Base-by-base conservation (phyloP, 1,140 invertebrate genomes). In the Lordiphosa stackelbergi region DNA sequence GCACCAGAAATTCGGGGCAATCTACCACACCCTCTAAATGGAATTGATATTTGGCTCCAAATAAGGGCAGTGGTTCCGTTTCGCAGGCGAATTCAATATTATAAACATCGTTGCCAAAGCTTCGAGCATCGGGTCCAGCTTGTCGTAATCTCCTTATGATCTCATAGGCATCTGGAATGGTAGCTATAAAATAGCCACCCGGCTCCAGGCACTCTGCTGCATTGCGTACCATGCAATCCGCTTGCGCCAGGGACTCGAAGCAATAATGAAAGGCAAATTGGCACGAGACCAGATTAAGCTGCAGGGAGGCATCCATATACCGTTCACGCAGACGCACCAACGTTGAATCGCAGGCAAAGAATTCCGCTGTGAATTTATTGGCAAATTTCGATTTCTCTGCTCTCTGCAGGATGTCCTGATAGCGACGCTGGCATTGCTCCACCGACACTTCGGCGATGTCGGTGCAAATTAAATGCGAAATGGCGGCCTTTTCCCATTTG, bases 191-290 rank as follows among this genome's bases (percentile, higher is more conserved):
- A 88, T 93, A 98, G 5, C 98, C 98, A 46, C 96, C 97, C 1
- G 93, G 91, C 66, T 91, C 91, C 4, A 99, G 89, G 86, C 93
- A 94, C 87, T 98, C 96, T 12, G 95, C 92, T 4, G 95, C 95
- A 91, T 99, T 99, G 57, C 91, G 91, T 0, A 99, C 88, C 95
- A 99, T 98, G 78, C 92, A 92, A 84, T 97, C 92, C 1, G 96
- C 97, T 89, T 98, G 97, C n/a, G 89, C 85, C 53, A 97, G 88
- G 49, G 94, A 95, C 88, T 99, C 97, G 90, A 99, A 99, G 77
- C 94, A 94, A 75, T 99, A 99, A 88, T 97, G 95, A 75, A 99
- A 95, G 13, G 97, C 95, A 92, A 99, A 99, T 88, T 99, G 98
- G 88, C 97, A 98, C 75, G 96, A 98, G 0, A 96, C 95, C 4